Conservation (phyloP, 53 echinoderm and acorn worm species). For the Temnopleurus reevesii region DNA sequence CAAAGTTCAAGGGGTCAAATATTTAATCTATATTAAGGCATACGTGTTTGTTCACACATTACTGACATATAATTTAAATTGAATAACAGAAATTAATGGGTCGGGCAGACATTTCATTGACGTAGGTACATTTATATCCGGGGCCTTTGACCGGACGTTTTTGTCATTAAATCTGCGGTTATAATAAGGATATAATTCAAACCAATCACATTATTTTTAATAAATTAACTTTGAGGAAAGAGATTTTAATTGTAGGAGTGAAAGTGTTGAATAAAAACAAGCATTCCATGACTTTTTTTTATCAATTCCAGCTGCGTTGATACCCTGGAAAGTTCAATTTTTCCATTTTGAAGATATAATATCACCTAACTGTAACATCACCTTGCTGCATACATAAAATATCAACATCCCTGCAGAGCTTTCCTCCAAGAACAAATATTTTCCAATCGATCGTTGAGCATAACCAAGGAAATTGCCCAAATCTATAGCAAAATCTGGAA, state of each 20-base stretch:
- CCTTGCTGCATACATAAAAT: background rate
- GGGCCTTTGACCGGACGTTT: background rate
- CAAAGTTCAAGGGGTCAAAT: background rate
- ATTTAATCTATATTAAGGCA: background rate
- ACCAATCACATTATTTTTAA: background rate
- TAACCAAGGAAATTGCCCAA: constrained; percentile 14
- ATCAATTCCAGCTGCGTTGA: background rate
- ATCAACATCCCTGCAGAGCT: background rate
- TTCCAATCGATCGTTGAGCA: background rate
- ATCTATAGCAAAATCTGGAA: background rate
- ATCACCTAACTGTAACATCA: background rate
- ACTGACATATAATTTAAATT: background rate
- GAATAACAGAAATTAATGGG: background rate
- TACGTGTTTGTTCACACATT: constrained; percentile 1
- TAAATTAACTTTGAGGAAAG: background rate
- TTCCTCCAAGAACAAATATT: background rate
- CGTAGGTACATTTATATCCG: background rate
- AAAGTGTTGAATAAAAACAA: background rate
- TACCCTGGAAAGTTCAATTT: background rate
- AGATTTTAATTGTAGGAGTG: background rate
- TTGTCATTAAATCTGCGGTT: background rate
- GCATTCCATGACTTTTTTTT: background rate
- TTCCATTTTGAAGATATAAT: background rate
- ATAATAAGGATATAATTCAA: background rate
- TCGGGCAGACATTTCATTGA: background rate